Evolutionary conservation across 2,797 vertebrate species (phyloP).

Genomic region (Lepus oiostolus): DNA sequence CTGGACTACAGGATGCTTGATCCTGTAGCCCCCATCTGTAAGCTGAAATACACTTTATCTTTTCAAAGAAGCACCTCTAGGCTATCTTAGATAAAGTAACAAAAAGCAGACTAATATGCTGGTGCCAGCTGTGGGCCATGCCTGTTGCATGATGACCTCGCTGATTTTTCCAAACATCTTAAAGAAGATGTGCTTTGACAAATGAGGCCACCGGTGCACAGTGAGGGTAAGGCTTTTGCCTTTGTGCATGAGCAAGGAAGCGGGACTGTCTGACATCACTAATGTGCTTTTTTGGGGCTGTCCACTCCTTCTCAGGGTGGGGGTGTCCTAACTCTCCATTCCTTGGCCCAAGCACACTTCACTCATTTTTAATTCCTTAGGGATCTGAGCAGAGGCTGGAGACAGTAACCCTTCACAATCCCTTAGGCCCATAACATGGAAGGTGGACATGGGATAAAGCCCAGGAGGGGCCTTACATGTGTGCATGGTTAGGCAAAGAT

Average conservation of each 20-base stretch:
- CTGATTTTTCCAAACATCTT: neutral
- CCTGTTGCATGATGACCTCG: accelerated
- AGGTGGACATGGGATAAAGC: accelerated
- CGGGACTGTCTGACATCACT: neutral
- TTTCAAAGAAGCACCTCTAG: too few relatives aligned
- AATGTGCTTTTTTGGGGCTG: too few relatives aligned
- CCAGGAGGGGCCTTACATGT: neutral
- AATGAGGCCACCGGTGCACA: neutral
- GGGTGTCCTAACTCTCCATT: neutral
- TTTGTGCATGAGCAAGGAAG: neutral
- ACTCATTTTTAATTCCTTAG: neutral
- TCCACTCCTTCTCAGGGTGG: neutral
- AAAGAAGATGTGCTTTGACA: neutral
- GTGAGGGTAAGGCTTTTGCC: neutral
- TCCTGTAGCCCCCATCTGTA: too few relatives aligned
- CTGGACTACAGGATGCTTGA: too few relatives aligned
- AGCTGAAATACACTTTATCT: too few relatives aligned
- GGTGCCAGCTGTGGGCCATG: neutral
- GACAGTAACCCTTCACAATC: neutral
- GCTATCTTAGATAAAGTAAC: too few relatives aligned
- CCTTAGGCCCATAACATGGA: neutral
- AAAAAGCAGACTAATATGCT: neutral
- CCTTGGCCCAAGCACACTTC: neutral
- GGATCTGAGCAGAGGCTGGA: neutral
- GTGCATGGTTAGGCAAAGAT: neutral